Conservation (phyloP, 2,888 invertebrate genomes). For the Agapostemon virescens region DNA sequence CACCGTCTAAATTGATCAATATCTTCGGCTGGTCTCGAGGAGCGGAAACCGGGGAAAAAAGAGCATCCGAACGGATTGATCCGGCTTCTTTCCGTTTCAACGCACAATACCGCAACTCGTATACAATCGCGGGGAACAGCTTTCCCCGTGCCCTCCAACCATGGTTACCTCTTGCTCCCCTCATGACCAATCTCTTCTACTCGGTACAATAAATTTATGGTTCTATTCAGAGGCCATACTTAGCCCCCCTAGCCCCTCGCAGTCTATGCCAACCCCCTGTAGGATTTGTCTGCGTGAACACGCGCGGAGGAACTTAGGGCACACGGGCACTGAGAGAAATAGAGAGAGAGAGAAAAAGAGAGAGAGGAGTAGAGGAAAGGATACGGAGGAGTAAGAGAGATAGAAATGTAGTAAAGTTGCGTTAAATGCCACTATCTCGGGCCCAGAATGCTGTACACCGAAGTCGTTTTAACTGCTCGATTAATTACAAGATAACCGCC, state of each 20-base stretch:
- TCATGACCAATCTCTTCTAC: constrained; percentile 66
- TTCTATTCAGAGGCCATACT: constrained; percentile 63
- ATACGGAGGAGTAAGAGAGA: neutral
- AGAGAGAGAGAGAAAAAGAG: too few species aligned
- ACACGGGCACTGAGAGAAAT: too few species aligned
- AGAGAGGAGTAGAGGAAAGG: neutral
- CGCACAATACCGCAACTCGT: constrained; percentile 68
- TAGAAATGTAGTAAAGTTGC: too few species aligned
- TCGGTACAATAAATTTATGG: constrained; percentile 72
- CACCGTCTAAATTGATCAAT: constrained; percentile 45
- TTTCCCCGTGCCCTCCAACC: constrained; percentile 46
- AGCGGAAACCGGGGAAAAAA: constrained; percentile 45
- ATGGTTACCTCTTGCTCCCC: neutral
- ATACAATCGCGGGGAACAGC: constrained; percentile 63
- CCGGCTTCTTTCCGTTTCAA: constrained; percentile 58
- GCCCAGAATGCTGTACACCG: too few species aligned
- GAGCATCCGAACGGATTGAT: constrained; percentile 65
- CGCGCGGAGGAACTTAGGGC: too few species aligned
- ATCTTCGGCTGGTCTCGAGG: constrained; percentile 15
- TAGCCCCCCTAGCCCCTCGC: constrained; percentile 14
- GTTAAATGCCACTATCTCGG: too few species aligned
- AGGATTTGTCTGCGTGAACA: constrained; percentile 18
- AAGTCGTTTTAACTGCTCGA: too few species aligned
- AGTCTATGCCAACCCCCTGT: constrained; percentile 3
- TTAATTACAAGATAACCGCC: too few species aligned